A percentile compares a stretch with the other conserved stretches of the same genome.
These are phyloP conservation scores for Eufriesea mexicana DNA, from an alignment of 1,140 invertebrate species.

Conservation along the genomic window DNA sequence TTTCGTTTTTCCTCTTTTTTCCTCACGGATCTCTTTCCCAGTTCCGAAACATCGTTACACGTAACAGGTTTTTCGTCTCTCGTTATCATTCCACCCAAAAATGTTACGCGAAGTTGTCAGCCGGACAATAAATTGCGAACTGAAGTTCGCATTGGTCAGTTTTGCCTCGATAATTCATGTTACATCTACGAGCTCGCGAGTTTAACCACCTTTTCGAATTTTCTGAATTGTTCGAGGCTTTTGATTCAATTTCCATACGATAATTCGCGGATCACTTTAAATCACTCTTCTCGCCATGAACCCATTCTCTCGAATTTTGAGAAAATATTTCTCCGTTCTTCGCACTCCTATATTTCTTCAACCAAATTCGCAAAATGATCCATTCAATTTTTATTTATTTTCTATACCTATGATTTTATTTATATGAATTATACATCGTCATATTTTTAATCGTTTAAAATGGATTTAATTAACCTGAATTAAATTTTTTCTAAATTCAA, in stretches of 20 bases:
- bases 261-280: neutral
- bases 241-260: neutral
- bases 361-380: no score
- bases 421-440: no score
- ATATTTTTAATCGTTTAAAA: no score
- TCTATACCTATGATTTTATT: no score
- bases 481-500: no score
- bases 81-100: slow-evolving; percentile 21
- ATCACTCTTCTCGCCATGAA: neutral
- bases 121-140: slow-evolving; percentile 13
- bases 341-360: no score
- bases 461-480: no score
- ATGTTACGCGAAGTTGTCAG: slow-evolving; percentile 2
- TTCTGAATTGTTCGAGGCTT: neutral
- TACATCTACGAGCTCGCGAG: neutral
- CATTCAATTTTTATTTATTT: no score
- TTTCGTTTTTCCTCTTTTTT: neutral
- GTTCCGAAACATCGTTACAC: slow-evolving; percentile 12
- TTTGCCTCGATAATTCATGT: slow-evolving; percentile 11
- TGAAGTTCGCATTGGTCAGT: neutral
- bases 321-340: neutral
- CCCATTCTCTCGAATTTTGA: neutral
- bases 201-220: neutral
- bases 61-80: slow-evolving; percentile 12
- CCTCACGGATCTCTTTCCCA: neutral